Evolutionary conservation across 2,888 invertebrate genomes (phyloP), one percentile per base, ranked within the genome.

Genomic region (Gnatocerus cornutus): DNA sequence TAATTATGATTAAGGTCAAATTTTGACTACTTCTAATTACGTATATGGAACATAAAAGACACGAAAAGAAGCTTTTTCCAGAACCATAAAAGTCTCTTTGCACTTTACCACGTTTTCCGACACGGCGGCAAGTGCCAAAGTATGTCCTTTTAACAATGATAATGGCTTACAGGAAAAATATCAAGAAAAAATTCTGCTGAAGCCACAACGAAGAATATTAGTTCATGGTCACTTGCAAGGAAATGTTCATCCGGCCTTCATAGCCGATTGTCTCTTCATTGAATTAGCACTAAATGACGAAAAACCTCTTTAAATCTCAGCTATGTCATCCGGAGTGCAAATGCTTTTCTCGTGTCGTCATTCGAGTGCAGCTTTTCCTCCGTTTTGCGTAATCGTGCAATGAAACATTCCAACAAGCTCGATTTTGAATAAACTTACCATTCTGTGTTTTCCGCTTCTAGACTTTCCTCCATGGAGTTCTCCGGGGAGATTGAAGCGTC

Each of bases 381-480:
- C 21, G 21, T 21, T 21, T 21, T 21, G 21, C 21, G 21, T 21
- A 21, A 21, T 4, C 21, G 21, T 21, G 21, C 21, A 21, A 21
- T 1, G 21, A 21, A n/a, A n/a, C n/a, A n/a, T n/a, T n/a, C n/a
- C n/a, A n/a, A n/a, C 5, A 29, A 33, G 6, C 7, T 45, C 21
- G 4, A 21, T 3, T 21, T 21, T 21, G 27, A 48, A 48, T n/a
- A 30, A 30, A 74, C 78, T 78, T 68, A 78, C 79, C 76, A 75
- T 56, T 73, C 73, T 8, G 74, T 72, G 52, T 76, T 48, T 73
- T 71, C 65, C 48, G 74, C 41, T 73, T 78, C 67, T 29, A 77
- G 72, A 48, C 46, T 69, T 16, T 69, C 77, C 21, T 72, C 76
- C 1, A 73, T 64, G 41, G 68, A 72, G 16, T 64, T 70, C 1